Percentiles rank a stretch among this genome's conserved stretches.
phyloP scores from a whole-genome alignment of 2,113 vertebrate genomes.

The Cyanoramphus novaezelandiae region DNA sequence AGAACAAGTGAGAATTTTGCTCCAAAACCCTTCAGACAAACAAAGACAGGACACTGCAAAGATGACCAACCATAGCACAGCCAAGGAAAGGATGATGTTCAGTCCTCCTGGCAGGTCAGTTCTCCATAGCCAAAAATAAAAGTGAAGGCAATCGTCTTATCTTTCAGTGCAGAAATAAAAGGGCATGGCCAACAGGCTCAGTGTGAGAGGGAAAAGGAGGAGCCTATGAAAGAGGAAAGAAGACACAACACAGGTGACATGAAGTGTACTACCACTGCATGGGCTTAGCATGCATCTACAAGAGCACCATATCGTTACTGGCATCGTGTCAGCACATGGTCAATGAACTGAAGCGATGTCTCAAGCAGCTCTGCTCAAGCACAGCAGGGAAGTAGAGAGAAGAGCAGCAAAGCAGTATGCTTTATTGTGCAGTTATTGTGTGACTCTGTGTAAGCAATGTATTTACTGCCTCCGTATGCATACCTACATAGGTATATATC shows the following conservation, averaged over 20 bases:
- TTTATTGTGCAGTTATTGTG: not conserved
- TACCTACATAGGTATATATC: too few relatives aligned
- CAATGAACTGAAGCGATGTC: not conserved
- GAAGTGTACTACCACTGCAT: rapidly evolving
- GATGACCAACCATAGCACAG: not conserved
- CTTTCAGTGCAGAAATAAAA: not conserved
- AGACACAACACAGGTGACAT: not conserved
- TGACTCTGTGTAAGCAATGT: not conserved
- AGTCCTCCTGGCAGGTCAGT: not conserved
- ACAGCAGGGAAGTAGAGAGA: not conserved
- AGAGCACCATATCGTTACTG: not conserved
- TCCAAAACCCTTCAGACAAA: not conserved
- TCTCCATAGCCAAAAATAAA: not conserved
- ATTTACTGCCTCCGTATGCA: not conserved
- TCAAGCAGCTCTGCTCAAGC: too few relatives aligned
- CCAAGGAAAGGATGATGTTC: not conserved
- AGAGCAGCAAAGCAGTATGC: not conserved
- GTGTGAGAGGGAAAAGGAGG: not conserved
- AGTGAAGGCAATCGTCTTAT: not conserved
- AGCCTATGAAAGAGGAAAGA: not conserved
- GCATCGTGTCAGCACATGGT: not conserved
- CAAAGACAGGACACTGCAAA: not conserved
- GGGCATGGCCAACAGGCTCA: not conserved
- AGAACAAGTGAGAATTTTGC: not conserved
- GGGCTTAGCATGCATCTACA: not conserved